These are phyloP conservation scores for Sebastes iracundus DNA, from an alignment of 2,797 vertebrate genomes.

Conservation along the genomic window DNA sequence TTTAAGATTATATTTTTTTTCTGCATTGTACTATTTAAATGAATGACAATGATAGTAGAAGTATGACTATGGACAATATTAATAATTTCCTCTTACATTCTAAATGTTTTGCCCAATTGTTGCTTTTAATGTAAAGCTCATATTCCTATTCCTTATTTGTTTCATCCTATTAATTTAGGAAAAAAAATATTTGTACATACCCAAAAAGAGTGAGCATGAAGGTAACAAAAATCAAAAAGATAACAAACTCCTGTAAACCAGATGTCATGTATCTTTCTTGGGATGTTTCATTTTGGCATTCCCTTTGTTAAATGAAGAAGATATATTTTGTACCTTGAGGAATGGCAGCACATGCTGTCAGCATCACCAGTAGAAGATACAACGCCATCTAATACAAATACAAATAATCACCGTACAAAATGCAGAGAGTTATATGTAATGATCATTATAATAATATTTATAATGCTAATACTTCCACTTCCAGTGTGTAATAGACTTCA, in stretches of 20 bases:
- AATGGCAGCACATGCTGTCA: constrained; percentile 33
- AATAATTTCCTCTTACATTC: too few relatives aligned
- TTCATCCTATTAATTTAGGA: neutral
- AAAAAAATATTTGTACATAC: neutral
- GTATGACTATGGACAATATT: too few relatives aligned
- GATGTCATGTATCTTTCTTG: neutral
- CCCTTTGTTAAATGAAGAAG: neutral
- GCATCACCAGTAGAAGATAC: constrained; percentile 26
- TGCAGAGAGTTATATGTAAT: neutral
- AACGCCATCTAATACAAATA: constrained; percentile 48
- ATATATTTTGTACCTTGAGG: constrained; percentile 24
- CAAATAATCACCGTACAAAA: neutral
- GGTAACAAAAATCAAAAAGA: neutral
- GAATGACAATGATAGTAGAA: neutral
- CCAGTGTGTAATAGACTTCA: too few relatives aligned
- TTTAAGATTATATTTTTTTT: neutral
- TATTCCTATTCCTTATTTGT: neutral
- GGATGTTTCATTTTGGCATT: neutral
- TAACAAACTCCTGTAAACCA: neutral
- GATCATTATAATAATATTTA: neutral
- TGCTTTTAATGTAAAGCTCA: too few relatives aligned
- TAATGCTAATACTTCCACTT: too few relatives aligned
- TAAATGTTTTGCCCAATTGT: too few relatives aligned
- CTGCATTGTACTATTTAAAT: neutral
- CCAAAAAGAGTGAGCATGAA: neutral